These are phyloP conservation scores for Ursus arctos DNA, from an alignment of 2,113 vertebrate genomes.

Conservation along the genomic window DNA sequence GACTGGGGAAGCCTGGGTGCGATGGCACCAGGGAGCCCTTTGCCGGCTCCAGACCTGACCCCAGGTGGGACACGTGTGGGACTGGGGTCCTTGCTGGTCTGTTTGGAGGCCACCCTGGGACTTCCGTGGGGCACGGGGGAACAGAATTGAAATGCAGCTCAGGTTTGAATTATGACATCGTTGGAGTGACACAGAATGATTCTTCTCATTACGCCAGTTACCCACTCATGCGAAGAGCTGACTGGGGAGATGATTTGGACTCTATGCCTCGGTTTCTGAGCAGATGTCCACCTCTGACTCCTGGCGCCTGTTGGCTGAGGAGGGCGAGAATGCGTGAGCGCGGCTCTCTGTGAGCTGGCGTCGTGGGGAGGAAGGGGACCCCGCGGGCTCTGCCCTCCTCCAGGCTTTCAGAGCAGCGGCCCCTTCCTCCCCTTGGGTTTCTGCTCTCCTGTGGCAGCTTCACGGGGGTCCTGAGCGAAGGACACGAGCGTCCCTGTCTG, in stretches of 20 bases:
- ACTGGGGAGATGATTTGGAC: background rate
- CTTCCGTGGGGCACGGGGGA: background rate
- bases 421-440: too few relatives aligned
- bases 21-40: background rate
- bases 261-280: rapidly evolving
- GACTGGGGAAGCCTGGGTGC: background rate
- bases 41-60: background rate
- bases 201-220: background rate
- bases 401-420: rapidly evolving
- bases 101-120: background rate
- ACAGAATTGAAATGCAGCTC: background rate
- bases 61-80: too few relatives aligned
- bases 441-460: rapidly evolving
- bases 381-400: rapidly evolving
- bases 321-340: too few relatives aligned
- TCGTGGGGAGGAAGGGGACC: background rate
- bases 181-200: background rate
- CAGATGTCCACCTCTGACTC: rapidly evolving
- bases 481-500: rapidly evolving
- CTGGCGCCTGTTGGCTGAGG: background rate
- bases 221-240: rapidly evolving
- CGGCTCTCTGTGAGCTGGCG: background rate
- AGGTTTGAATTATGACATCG: rapidly evolving
- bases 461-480: background rate
- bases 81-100: too few relatives aligned